These are phyloP conservation scores for Tauraco erythrolophus DNA, from an alignment of 2,113 vertebrate genomes.

Conservation along the genomic window DNA sequence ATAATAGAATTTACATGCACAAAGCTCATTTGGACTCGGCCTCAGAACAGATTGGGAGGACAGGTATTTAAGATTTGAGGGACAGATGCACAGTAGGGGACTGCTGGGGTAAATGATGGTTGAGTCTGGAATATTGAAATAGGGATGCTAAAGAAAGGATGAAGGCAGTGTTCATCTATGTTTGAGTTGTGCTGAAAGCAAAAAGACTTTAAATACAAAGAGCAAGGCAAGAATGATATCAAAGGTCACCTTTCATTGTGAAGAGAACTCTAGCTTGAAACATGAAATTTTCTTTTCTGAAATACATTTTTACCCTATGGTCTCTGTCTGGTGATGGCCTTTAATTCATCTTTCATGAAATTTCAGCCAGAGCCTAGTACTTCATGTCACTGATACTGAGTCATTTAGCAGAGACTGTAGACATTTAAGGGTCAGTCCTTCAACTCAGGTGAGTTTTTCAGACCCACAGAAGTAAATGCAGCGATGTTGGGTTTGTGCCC, in stretches of 20 bases:
- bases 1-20: slow-evolving; percentile 66
- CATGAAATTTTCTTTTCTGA: slow-evolving; percentile 6
- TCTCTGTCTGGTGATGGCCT: slow-evolving; percentile 11
- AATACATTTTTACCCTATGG: neutral
- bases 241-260: slow-evolving; percentile 57
- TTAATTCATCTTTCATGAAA: slow-evolving; percentile 24
- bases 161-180: neutral
- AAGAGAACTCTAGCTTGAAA: slow-evolving; percentile 18
- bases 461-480: neutral
- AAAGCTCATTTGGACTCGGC: slow-evolving; percentile 43
- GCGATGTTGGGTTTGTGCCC: neutral
- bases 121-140: slow-evolving; percentile 50
- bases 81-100: slow-evolving; percentile 46
- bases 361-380: slow-evolving; percentile 14
- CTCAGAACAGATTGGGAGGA: slow-evolving; percentile 58
- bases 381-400: slow-evolving; percentile 3
- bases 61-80: slow-evolving; percentile 57
- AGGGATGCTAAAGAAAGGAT: neutral
- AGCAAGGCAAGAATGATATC: slow-evolving; percentile 10
- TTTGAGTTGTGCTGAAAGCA: slow-evolving; percentile 11
- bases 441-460: neutral
- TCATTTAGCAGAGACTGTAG: slow-evolving; percentile 11
- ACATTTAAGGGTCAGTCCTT: neutral
- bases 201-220: slow-evolving; percentile 12
- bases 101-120: slow-evolving; percentile 10